Evolutionary conservation across 2,797 vertebrate species (phyloP).

Genomic region (Poecilia velifera): DNA sequence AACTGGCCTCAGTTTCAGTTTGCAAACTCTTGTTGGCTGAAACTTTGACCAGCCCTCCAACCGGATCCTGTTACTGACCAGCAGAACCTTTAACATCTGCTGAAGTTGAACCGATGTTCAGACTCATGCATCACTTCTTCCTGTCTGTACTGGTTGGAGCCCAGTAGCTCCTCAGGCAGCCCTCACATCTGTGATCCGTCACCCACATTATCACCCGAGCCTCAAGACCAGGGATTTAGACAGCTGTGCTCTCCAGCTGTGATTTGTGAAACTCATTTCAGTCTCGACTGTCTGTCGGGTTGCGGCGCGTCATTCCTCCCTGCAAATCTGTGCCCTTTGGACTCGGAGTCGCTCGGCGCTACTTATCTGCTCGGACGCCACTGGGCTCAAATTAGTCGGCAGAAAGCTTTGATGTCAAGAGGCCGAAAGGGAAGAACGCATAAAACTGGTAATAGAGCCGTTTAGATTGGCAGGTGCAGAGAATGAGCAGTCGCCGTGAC

Average conservation of each 20-base stretch:
- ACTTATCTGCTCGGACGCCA: conserved; percentile 8
- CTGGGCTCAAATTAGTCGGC: conserved; percentile 11
- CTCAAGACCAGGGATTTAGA: conserved; percentile 20
- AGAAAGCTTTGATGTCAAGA: conserved; percentile 29
- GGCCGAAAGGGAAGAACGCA: conserved; percentile 8
- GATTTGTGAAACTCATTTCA: conserved; percentile 45
- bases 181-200: conserved; percentile 42
- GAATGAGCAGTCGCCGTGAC: conserved; percentile 7
- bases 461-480: conserved; percentile 26
- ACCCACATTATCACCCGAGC: conserved; percentile 13
- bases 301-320: conserved; percentile 20
- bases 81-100: conserved; percentile 13
- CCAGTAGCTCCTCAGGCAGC: conserved; percentile 24
- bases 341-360: conserved; percentile 2
- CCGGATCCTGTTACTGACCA: conserved; percentile 16
- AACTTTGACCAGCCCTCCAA: conserved; percentile 1
- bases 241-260: conserved; percentile 57
- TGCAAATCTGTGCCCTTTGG: conserved; percentile 12
- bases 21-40: neutral
- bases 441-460: conserved; percentile 23
- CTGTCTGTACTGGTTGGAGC: conserved; percentile 28
- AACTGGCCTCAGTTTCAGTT: neutral
- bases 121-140: conserved; percentile 6
- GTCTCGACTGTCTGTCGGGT: conserved; percentile 27
- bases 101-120: conserved; percentile 1